These are phyloP conservation scores for Sepioteuthis lessoniana DNA, from an alignment of 2,888 invertebrate species.

Conservation along the genomic window DNA sequence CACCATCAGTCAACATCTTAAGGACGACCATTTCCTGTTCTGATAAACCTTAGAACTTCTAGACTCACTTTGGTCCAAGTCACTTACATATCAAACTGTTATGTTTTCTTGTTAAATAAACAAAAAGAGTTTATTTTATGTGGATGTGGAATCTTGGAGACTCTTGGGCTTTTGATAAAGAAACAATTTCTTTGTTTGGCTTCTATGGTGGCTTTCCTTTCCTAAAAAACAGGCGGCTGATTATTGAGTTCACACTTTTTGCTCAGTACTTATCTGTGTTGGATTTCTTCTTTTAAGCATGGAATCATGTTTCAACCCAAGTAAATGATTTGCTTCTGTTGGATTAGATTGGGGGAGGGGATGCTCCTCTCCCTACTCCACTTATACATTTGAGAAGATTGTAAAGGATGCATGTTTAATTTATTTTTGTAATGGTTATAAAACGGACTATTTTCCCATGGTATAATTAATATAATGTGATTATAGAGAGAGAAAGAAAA, in stretches of 20 bases:
- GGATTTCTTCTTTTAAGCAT: background rate
- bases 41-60: background rate
- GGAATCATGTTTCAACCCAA: too few species aligned
- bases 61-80: background rate
- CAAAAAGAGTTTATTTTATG: background rate
- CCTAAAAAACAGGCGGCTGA: background rate
- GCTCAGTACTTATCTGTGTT: background rate
- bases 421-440: too few species aligned
- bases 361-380: too few species aligned
- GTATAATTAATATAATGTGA: too few species aligned
- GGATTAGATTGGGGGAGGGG: too few species aligned
- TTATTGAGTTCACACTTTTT: background rate
- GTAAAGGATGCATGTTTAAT: too few species aligned
- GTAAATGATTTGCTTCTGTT: too few species aligned
- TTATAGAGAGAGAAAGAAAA: too few species aligned
- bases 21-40: background rate
- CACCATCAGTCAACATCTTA: background rate
- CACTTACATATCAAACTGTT: slow-evolving; percentile 23
- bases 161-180: background rate
- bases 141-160: background rate
- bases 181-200: background rate
- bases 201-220: background rate
- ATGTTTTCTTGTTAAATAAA: background rate
- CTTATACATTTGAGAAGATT: too few species aligned
- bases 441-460: too few species aligned